These are phyloP conservation scores for Drosophila neotestacea DNA, from an alignment of 2,888 invertebrate species.

Conservation along the genomic window DNA sequence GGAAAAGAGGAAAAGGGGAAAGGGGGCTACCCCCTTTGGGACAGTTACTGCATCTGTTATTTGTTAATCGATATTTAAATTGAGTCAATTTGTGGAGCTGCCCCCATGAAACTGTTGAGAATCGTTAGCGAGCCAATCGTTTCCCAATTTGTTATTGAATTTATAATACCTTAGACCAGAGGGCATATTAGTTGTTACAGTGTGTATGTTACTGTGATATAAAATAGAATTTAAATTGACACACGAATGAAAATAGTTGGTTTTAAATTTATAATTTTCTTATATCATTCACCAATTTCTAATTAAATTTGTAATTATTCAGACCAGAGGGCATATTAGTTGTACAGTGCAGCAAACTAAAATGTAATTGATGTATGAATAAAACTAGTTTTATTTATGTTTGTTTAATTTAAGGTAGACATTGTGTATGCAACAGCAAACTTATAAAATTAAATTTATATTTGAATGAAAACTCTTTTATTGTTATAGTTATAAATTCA, in stretches of 20 bases:
- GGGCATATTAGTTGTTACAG: background rate
- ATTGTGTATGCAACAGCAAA: no score
- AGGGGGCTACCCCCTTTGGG: background rate
- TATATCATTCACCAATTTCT: no score
- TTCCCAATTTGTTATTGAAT: slow-evolving; percentile 33
- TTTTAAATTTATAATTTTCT: no score
- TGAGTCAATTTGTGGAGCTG: slow-evolving; percentile 52
- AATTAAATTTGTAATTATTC: no score
- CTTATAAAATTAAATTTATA: background rate
- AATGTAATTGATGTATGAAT: no score
- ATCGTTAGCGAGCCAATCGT: slow-evolving; percentile 31
- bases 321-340: no score
- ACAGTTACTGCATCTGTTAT: slow-evolving; percentile 19
- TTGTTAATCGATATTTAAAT: slow-evolving; percentile 71
- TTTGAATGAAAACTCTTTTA: background rate
- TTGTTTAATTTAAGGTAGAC: background rate
- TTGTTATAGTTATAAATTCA: no score
- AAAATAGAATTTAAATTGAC: background rate
- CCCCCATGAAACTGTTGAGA: slow-evolving; percentile 44
- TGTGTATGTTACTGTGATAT: background rate
- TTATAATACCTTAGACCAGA: slow-evolving; percentile 10
- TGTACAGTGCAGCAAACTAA: no score
- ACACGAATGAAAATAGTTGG: no score
- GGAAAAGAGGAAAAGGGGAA: background rate
- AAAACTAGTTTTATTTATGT: background rate